Evolutionary conservation across 1,140 invertebrate genomes (phyloP), one percentile per base, ranked within the genome.

Genomic region (Lasioglossum baleicum): DNA sequence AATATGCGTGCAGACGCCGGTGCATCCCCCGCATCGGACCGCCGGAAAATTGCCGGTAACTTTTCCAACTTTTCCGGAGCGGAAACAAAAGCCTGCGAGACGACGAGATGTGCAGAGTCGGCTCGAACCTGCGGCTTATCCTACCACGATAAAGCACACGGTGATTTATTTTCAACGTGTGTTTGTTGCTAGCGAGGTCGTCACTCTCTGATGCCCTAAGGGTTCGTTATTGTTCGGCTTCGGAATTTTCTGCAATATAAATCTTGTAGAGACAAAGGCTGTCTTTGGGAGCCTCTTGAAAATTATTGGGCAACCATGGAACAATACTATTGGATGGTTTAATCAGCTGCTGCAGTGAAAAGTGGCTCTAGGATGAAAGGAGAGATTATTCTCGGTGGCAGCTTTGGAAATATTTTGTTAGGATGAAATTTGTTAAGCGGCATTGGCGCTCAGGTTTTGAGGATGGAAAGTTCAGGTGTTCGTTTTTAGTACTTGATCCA

Each of bases 1-100:
- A 80, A 86, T 86, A 80, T 79, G 86, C 72, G 80, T 77, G 58
- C 44, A 80, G 44, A 10, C 73, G 61, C 31, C 44, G 70, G 31
- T 26, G 44, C 42, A 58, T 58, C 56, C 51, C 51, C 51, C 15
- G 4, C 56, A 7, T n/a, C 7, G n/a, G 8, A 58, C 17, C 17
- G n/a, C 3, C 1, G 20, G 20, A n/a, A 58, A 58, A 58, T 58
- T 58, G 56, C 56, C 56, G 56, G 56, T 58, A 58, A 58, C 20
- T 58, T 58, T 58, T 20, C 56, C 1, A 58, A 58, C 20, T 58
- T n/a, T 58, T 53, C 51, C 56, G 56, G 56, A 15, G 1, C 17
- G 51, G 56, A 58, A 58, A 58, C 56, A 58, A 58, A 58, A 58
- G 56, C 6, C 56, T n/a, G 56, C 17, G 7, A 58, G 53, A 56